Conservation (phyloP, 2,888 invertebrate genomes). For the Acleris holmiana region DNA sequence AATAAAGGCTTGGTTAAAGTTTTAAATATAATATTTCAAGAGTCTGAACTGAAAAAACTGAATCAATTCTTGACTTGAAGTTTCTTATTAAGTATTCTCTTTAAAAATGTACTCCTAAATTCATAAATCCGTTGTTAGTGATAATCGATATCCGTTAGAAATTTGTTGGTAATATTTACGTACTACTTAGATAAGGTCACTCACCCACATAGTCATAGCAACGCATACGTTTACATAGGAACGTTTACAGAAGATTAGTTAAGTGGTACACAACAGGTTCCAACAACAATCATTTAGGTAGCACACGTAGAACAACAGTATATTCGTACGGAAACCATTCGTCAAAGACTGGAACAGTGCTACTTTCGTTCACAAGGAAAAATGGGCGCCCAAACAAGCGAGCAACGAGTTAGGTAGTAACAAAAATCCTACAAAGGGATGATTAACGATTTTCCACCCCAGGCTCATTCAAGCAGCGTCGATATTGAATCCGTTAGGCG, state of each 20-base stretch:
- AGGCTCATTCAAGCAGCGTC: slow-evolving; percentile 81
- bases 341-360: slow-evolving; percentile 73
- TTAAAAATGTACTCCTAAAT: too few relatives aligned
- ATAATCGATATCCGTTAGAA: slow-evolving; percentile 23
- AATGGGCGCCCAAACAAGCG: slow-evolving; percentile 81
- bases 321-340: slow-evolving; percentile 78
- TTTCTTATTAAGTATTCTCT: too few relatives aligned
- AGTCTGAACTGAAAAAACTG: too few relatives aligned
- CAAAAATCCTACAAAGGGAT: slow-evolving; percentile 84
- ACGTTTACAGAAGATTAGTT: not conserved
- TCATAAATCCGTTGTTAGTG: slow-evolving; percentile 10
- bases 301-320: slow-evolving; percentile 46
- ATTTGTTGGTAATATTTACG: slow-evolving; percentile 23
- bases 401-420: slow-evolving; percentile 83
- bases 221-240: not conserved
- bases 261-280: not conserved
- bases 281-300: not conserved
- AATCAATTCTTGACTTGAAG: too few relatives aligned
- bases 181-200: slow-evolving; percentile 6
- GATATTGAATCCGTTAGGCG: slow-evolving; percentile 83
- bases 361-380: slow-evolving; percentile 79
- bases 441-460: slow-evolving; percentile 82
- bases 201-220: too few relatives aligned
- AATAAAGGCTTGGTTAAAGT: too few relatives aligned
- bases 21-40: too few relatives aligned